Evolutionary conservation across 2,797 vertebrate species (phyloP).

Genomic region (Sebastes alutus): DNA sequence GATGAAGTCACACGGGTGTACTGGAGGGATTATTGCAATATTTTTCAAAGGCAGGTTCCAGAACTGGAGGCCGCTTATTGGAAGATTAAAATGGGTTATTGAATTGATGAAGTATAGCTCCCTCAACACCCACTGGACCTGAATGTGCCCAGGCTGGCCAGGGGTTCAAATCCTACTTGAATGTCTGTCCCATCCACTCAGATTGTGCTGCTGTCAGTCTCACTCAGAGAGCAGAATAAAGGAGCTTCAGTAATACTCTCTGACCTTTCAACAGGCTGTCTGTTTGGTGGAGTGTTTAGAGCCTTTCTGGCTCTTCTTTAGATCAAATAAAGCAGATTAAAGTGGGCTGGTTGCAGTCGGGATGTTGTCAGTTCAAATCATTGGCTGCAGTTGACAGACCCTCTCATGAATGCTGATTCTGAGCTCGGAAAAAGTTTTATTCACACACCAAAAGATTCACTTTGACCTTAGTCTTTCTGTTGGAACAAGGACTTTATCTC

Average conservation of each 20-base stretch:
- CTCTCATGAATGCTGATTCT: constrained; percentile 15
- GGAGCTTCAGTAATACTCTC: background rate
- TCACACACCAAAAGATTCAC: no score
- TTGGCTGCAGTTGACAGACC: background rate
- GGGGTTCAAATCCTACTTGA: background rate
- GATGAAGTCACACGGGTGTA: background rate
- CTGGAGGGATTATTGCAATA: constrained; percentile 14
- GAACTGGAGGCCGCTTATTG: background rate
- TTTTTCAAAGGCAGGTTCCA: background rate
- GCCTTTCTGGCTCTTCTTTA: background rate
- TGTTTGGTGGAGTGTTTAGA: background rate
- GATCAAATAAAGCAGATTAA: constrained; percentile 6
- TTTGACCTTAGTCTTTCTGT: no score
- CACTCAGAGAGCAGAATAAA: background rate
- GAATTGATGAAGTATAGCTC: constrained; percentile 11
- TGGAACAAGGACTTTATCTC: no score
- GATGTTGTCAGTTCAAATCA: constrained; percentile 17
- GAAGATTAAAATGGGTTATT: constrained; percentile 30
- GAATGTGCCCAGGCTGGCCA: background rate
- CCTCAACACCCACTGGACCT: background rate
- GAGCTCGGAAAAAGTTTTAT: no score
- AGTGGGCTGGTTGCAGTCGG: background rate
- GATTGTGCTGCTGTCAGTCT: background rate
- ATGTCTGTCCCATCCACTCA: background rate
- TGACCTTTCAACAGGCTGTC: background rate